Evolutionary conservation across 2,888 invertebrate genomes (phyloP).

Genomic region (Harmothoe impar): DNA sequence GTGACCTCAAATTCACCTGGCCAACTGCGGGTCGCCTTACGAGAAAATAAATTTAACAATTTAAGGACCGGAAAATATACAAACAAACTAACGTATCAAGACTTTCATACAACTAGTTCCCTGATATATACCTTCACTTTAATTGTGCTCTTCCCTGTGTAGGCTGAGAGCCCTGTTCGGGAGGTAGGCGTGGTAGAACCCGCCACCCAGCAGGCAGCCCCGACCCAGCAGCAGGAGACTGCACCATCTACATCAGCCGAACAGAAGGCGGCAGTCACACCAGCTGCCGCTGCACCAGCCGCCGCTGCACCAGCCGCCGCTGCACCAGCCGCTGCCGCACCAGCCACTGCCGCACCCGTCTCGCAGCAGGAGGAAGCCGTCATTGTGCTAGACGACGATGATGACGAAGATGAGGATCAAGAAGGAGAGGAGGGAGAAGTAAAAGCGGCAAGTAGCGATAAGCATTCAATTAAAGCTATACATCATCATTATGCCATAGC

Average conservation of each 20-base stretch:
- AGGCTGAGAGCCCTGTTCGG: constrained; percentile 16
- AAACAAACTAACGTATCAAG: too few species aligned
- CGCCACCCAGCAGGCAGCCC: constrained; percentile 24
- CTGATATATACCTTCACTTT: too few species aligned
- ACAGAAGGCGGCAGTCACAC: neutral
- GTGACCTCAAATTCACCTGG: too few species aligned
- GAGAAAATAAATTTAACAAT: too few species aligned
- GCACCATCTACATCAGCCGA: neutral
- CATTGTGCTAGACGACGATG: constrained; percentile 62
- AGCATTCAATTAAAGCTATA: too few species aligned
- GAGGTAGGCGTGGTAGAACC: constrained; percentile 54
- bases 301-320: neutral
- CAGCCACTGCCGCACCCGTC: neutral
- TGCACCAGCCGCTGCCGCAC: neutral
- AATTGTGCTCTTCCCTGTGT: neutral
- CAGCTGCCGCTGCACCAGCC: neutral
- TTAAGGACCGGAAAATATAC: too few species aligned
- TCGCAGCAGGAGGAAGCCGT: constrained; percentile 41
- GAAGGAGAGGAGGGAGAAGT: constrained; percentile 47
- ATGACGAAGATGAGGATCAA: constrained; percentile 43
- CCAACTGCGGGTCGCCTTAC: too few species aligned
- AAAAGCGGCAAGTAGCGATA: constrained; percentile 10
- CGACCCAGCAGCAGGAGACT: neutral
- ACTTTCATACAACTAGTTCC: too few species aligned
- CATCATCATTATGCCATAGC: too few species aligned